Evolutionary conservation across 2,888 invertebrate species (phyloP), one percentile per base, ranked within the genome.

Genomic region (Sycophila texana): DNA sequence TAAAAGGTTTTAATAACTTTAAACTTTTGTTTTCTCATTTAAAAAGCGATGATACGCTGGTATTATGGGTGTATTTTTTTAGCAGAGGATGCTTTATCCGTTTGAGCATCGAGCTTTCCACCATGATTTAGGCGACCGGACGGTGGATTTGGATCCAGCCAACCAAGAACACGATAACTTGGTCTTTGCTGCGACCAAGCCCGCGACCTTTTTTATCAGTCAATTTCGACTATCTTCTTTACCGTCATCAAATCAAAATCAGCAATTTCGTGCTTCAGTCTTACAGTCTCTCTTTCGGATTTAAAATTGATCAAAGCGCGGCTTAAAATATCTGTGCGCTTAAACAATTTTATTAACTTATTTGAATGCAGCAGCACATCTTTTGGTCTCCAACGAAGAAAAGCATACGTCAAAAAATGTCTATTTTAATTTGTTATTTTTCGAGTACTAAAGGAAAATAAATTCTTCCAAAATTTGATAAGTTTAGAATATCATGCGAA

Each of bases 141-240:
- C 85, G 81, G 82, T 82, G 81, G 80, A 84, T 85, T 82, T 81
- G 77, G 74, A 81, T 81, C 83, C 85, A 86, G 83, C 84, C 83
- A 85, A 85, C 85, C 85, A 84, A 84, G 83, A 85, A 85, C 83
- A 82, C 79, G 84, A 85, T 85, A 85, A 83, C 83, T 83, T 82
- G 81, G 77, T 77, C 79, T 71, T 77, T 79, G 76, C 77, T 53
- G 58, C 18, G 12, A 1, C 58, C 39, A 57, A 53, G 53, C 49
- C 13, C 49, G 39, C 66, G 71, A 82, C 77, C 77, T 77, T 79
- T 82, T 82, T 79, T 79, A 81, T 77, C 81, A 76, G 70, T 66
- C 76, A 79, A 78, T 81, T 81, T 77, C 81, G 49, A 22, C 65
- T 79, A 81, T 79, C 76, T 73, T 63, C 18, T 20, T 55, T 20